These are phyloP conservation scores for Microplitis deprimator DNA, from an alignment of 2,888 invertebrate genomes.

Conservation along the genomic window DNA sequence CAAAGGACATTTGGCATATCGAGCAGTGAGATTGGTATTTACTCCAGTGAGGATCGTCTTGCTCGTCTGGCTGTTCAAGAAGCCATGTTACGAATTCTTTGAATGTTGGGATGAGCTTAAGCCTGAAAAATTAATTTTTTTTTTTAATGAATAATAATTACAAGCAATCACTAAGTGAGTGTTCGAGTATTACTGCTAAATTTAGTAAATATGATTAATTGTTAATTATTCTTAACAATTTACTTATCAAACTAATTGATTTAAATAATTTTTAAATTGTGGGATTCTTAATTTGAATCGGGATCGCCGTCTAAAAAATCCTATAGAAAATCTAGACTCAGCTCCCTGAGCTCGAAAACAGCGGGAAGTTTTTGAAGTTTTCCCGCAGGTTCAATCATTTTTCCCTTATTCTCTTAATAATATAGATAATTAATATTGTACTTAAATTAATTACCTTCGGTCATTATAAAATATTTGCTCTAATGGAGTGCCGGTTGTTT, in stretches of 20 bases:
- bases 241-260: too few relatives aligned
- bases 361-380: too few relatives aligned
- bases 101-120: conserved; percentile 66
- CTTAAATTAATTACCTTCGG: conserved; percentile 56
- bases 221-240: not conserved
- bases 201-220: conserved; percentile 6
- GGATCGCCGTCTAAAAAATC: too few relatives aligned
- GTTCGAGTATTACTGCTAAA: not conserved
- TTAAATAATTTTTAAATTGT: too few relatives aligned
- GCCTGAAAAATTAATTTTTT: conserved; percentile 47
- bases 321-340: too few relatives aligned
- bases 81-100: conserved; percentile 66
- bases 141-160: not conserved
- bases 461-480: conserved; percentile 59
- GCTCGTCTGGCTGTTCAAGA: conserved; percentile 53
- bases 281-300: too few relatives aligned
- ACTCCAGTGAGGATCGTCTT: conserved; percentile 68
- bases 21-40: conserved; percentile 66
- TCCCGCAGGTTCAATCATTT: too few relatives aligned
- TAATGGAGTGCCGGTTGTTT: conserved; percentile 54
- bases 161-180: conserved; percentile 6
- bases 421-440: not conserved
- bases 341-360: too few relatives aligned
- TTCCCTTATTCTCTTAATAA: too few relatives aligned
- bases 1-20: conserved; percentile 61